A percentile compares a stretch with the other conserved stretches of the same genome.
phyloP scores from a whole-genome alignment of 2,797 vertebrate species.

The Avahi laniger region DNA sequence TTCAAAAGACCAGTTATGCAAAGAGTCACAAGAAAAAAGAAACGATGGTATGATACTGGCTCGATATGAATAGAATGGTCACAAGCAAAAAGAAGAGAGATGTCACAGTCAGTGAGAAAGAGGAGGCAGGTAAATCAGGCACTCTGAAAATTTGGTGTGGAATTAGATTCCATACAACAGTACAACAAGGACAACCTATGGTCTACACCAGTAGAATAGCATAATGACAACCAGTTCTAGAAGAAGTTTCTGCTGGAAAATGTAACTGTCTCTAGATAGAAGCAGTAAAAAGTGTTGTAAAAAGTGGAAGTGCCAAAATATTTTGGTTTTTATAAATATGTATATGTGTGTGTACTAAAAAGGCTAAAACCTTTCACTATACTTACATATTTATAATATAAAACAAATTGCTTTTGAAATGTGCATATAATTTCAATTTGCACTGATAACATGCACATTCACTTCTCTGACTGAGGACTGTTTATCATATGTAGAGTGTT shows the following conservation, averaged over 20 bases:
- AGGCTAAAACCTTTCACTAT: background rate
- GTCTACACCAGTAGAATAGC: background rate
- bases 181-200: background rate
- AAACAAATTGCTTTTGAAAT: constrained; percentile 46
- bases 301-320: background rate
- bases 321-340: constrained; percentile 40
- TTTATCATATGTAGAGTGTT: background rate
- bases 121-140: background rate
- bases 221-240: background rate
- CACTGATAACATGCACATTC: background rate
- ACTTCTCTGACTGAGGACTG: constrained; percentile 16
- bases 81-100: background rate
- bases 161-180: background rate
- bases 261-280: background rate
- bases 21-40: background rate
- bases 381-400: background rate
- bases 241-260: background rate
- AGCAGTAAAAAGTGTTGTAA: background rate
- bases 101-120: background rate
- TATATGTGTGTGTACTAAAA: background rate
- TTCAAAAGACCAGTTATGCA: background rate
- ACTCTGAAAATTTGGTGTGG: background rate
- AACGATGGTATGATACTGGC: background rate
- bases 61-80: background rate
- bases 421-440: constrained; percentile 2